Evolutionary conservation across 1,140 invertebrate genomes (phyloP).

Genomic region (Epicauta chinensis): DNA sequence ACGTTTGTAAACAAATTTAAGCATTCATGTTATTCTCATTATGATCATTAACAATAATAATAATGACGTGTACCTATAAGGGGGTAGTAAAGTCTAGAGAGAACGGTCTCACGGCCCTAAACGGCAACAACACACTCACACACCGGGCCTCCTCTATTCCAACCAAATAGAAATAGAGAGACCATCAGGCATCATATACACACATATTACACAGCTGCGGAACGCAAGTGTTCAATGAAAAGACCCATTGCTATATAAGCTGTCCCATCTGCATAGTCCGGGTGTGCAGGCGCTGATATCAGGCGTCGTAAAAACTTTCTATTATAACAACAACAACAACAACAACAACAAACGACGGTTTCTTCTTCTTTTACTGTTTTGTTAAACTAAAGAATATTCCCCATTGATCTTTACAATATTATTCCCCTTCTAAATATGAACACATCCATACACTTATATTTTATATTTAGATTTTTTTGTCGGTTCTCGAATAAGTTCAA

Average conservation of each 20-base stretch:
- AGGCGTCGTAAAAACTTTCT: conserved; percentile 2
- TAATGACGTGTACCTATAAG: not conserved
- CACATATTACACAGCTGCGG: conserved; percentile 16
- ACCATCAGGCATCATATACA: conserved; percentile 5
- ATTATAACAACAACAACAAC: no score
- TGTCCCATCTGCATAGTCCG: conserved; percentile 15
- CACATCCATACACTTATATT: no score
- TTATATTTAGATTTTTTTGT: no score
- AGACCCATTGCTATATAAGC: conserved; percentile 8
- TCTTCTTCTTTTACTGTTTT: conserved; percentile 3
- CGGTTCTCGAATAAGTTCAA: no score
- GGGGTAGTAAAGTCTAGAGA: not conserved
- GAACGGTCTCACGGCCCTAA: conserved; percentile 4
- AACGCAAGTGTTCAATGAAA: conserved; percentile 18
- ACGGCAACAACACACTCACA: not conserved
- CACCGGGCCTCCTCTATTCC: conserved; percentile 3
- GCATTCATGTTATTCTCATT: not conserved
- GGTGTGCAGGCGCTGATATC: conserved; percentile 6
- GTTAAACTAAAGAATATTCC: no score
- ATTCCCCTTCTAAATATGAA: no score
- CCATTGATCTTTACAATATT: no score
- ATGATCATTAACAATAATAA: not conserved
- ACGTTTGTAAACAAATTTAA: no score
- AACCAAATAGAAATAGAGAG: conserved; percentile 10
- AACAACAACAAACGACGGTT: conserved; percentile 9